Evolutionary conservation across 2,797 vertebrate genomes (phyloP), one percentile per base, ranked within the genome.

Genomic region (Miopithecus talapoin): DNA sequence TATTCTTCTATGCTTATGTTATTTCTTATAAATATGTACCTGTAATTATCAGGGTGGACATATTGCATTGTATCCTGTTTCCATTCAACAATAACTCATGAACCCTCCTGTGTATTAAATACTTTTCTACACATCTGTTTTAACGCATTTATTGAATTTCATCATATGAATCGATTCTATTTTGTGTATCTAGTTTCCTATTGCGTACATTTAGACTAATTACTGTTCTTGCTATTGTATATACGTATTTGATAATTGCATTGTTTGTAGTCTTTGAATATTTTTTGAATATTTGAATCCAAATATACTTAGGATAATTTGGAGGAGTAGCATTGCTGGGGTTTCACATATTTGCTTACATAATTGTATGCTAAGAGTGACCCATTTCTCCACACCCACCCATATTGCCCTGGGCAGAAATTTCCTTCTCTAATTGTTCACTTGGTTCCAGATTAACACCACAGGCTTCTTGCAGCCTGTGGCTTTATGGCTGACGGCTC

Each of bases 351-450:
- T 74, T 48, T 39, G 16, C 1, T 39, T 21, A 19, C 39, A 13
- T 0, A 1, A 53, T 59, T 14, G 9, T 9, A 22, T 8, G 1
- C 2, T 24, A 1, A 33, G 41, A 26, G 19, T 2, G n/a, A 6
- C 26, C 39, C 4, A 0, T 26, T 30, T 93, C 48, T n/a, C 21
- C 28, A 39, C 19, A 36, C 0, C 1, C 12, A 13, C 10, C 8
- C 41, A 33, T 4, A 1, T 7, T 5, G 8, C 30, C 21, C 46
- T 2, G 24, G 30, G 43, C 9, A 61, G 30, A 36, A 59, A 6
- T 10, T 30, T 19, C 48, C 50, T 72, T n/a, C 13, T n/a, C 26
- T 3, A 8, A 14, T 12, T 48, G 14, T 41, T 16, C 48, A 21
- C 43, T 78, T 36, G 59, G 72, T 8, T 57, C 3, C 8, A n/a